Percentiles rank a stretch among this genome's conserved stretches.
Evolutionary conservation across 2,113 vertebrate species (phyloP).

Genomic region (Formicarius rufipectus): DNA sequence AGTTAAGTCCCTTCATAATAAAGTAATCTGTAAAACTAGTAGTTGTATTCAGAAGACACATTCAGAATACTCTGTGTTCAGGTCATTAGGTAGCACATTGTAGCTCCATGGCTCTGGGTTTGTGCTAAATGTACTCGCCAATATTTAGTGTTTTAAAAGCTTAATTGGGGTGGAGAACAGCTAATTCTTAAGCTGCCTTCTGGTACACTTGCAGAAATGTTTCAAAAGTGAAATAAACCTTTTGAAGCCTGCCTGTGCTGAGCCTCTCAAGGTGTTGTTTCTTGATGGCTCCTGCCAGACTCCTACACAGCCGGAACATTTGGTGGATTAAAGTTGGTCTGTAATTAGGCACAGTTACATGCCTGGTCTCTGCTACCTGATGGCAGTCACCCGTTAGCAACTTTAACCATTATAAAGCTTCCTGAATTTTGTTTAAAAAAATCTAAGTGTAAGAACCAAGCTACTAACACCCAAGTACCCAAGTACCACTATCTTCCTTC

Average conservation of each 20-base stretch:
- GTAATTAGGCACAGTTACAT: not conserved
- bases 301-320: constrained; percentile 14
- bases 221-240: constrained; percentile 1
- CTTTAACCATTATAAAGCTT: not conserved
- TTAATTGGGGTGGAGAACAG: not conserved
- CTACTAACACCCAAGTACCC: not conserved
- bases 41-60: not conserved
- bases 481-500: not conserved
- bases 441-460: not conserved
- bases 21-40: not conserved
- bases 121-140: not conserved
- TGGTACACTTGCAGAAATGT: not conserved
- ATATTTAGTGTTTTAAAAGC: not conserved
- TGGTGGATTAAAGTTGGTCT: not conserved
- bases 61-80: not conserved
- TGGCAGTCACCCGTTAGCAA: not conserved
- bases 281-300: not conserved
- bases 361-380: not conserved
- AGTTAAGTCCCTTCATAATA: constrained; percentile 7
- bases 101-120: not conserved
- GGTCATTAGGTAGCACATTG: not conserved
- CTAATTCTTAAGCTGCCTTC: constrained; percentile 7
- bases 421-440: not conserved
- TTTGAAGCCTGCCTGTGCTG: not conserved
- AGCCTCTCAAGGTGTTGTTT: not conserved